phyloP scores from a whole-genome alignment of 1,140 invertebrate species.

The Musca domestica region DNA sequence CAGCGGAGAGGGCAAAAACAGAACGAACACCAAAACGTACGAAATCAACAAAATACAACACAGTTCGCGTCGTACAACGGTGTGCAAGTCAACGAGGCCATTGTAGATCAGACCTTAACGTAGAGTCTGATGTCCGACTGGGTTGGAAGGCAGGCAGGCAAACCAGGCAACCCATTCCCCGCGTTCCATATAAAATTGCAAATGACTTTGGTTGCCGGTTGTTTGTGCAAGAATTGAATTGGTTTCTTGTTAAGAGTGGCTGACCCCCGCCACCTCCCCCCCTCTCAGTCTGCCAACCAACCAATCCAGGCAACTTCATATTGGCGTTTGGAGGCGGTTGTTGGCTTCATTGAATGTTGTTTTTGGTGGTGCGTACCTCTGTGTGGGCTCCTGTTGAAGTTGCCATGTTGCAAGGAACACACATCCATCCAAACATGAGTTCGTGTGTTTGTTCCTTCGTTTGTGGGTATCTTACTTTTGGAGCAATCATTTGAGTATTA shows the following conservation, averaged over 20 bases:
- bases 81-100: background rate
- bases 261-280: background rate
- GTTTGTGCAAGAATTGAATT: slow-evolving; percentile 12
- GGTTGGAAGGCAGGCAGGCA: background rate
- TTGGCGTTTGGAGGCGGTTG: background rate
- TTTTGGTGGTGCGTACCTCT: background rate
- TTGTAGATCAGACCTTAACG: background rate
- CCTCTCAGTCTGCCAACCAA: no score
- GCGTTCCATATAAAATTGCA: background rate
- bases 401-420: background rate
- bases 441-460: background rate
- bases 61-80: background rate
- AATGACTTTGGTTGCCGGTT: background rate
- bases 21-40: background rate
- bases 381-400: background rate
- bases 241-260: background rate
- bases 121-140: background rate
- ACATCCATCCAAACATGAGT: background rate
- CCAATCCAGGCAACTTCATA: background rate
- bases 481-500: slow-evolving; percentile 2
- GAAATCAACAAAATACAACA: background rate
- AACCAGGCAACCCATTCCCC: background rate
- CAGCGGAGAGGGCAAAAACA: no score
- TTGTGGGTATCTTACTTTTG: background rate
- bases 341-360: background rate